Evolutionary conservation across 2,888 invertebrate species (phyloP), one percentile per base, ranked within the genome.

Genomic region (Lapara coniferarum): DNA sequence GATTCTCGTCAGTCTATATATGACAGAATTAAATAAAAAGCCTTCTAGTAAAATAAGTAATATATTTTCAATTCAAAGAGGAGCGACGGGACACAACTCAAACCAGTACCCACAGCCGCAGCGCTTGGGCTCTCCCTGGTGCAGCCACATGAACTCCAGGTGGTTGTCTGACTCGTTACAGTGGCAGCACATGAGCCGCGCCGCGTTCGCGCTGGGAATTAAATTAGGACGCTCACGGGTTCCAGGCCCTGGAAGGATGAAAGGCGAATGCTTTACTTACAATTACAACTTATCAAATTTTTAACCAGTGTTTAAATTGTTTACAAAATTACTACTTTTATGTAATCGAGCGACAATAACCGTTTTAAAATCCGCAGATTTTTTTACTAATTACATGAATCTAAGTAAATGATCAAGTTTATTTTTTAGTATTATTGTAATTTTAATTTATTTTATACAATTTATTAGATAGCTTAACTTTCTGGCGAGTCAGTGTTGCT

Each of bases 101-200:
- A 93, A 93, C 93, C 93, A 93, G 77, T 88, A 87, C 0, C 93
- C 93, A 72, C 93, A 93, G 71, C 87, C 88, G 76, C 93, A 93
- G 3, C 93, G 85, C 75, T 88, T 90, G 44, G 90, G 91, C 67
- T 83, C 84, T 53, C 88, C 87, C 74, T 82, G 77, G 75, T 92
- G 91, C 16, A 93, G 79, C 89, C 86, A 87, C 84, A 93, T 90
- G 78, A 77, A 93, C 77, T 90, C 89, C 44, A 88, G 71, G 76
- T 91, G 91, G 73, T 78, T 85, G 74, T 83, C 80, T 59, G 80
- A 71, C 73, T 96, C 96, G 83, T 96, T 95, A 88, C 97, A 97
- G 72, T 95, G 88, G 86, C 97, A 97, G 37, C 96, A 96, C 72
- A 97, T 89, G 58, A 97, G 87, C 56, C 97, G 95, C 73, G 94